A percentile compares a stretch with the other conserved stretches of the same genome.
These are phyloP conservation scores for Pampus argenteus DNA, from an alignment of 2,797 vertebrate species.

Conservation along the genomic window DNA sequence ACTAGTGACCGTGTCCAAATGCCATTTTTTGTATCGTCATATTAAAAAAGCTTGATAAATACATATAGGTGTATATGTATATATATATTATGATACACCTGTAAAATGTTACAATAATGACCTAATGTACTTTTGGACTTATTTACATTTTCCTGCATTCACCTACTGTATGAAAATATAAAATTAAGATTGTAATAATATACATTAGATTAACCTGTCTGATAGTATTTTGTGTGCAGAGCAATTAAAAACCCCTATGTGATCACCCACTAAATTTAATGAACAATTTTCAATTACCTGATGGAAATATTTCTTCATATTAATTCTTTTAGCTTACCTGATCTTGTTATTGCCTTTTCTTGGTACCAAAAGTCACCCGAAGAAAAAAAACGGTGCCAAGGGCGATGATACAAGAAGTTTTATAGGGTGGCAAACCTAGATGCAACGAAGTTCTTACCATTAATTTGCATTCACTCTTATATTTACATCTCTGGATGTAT, in stretches of 20 bases:
- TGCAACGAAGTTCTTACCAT: not conserved
- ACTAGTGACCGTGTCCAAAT: not conserved
- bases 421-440: not conserved
- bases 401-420: not conserved
- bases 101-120: not conserved
- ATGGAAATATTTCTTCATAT: constrained; percentile 21
- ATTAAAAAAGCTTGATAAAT: too few species aligned
- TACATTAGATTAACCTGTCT: not conserved
- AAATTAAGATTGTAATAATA: not conserved
- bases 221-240: not conserved
- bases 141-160: not conserved
- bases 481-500: not conserved
- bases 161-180: not conserved
- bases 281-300: not conserved
- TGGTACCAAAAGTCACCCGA: not conserved
- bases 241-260: not conserved
- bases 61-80: not conserved
- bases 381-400: not conserved
- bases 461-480: not conserved
- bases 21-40: not conserved
- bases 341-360: not conserved
- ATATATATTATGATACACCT: too few species aligned
- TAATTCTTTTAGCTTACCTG: not conserved
- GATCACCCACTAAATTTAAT: not conserved
- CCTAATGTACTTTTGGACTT: constrained; percentile 6